Percentiles rank a stretch among this genome's conserved stretches.
phyloP scores from a whole-genome alignment of 1,140 invertebrate species.

The Leptonema lineaticorne region DNA sequence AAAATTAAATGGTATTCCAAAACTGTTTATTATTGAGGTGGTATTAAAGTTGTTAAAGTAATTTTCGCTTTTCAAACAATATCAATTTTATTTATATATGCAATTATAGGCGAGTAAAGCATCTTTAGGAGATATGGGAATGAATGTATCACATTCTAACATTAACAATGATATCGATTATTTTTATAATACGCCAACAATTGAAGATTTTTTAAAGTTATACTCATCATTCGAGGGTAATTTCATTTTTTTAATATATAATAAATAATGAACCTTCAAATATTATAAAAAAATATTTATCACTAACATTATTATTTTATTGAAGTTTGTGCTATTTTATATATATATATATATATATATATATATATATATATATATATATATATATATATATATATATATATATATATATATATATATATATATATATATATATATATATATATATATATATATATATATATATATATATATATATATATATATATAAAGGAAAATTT shows the following conservation, averaged over 20 bases:
- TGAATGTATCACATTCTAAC: not conserved
- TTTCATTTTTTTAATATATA: not conserved
- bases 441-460: too few relatives aligned
- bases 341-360: too few relatives aligned
- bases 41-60: not conserved
- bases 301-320: too few relatives aligned
- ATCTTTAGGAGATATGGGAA: not conserved
- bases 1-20: conserved; percentile 6
- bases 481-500: not conserved
- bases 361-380: too few relatives aligned
- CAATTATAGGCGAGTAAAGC: not conserved
- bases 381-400: too few relatives aligned
- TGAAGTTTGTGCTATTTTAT: too few relatives aligned
- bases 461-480: not conserved
- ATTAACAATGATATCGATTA: not conserved
- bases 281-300: too few relatives aligned
- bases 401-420: too few relatives aligned
- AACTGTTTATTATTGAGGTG: conserved; percentile 17
- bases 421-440: too few relatives aligned
- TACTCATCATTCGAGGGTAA: conserved; percentile 4
- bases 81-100: not conserved
- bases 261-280: not conserved
- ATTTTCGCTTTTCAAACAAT: not conserved
- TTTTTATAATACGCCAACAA: not conserved
- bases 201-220: not conserved